Evolutionary conservation across 2,797 vertebrate species (phyloP), one percentile per base, ranked within the genome.

Genomic region (Schizopygopsis malacanthus): DNA sequence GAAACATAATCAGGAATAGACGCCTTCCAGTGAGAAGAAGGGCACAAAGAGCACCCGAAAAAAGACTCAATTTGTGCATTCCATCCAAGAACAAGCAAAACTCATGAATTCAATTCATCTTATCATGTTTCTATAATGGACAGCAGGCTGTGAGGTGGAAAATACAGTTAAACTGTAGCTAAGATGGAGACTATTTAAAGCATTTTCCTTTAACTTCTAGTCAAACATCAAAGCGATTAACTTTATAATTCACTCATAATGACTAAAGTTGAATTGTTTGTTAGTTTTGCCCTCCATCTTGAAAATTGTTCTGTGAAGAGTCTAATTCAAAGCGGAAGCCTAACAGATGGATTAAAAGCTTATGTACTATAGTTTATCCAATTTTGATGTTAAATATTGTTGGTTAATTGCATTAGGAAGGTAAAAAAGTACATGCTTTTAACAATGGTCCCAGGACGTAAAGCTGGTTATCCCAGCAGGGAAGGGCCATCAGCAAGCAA

Each of bases 71-170:
- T 80, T 79, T 84, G 45, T 81, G 43, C 70, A 82, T 73, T 85
- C n/a, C 86, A 33, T 85, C 70, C 7, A 52, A 39, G 43, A 71
- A 54, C 54, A 80, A 85, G 28, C 39, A 39, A 79, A 84, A 71
- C 33, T 72, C 71, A 79, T 76, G 90, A 91, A 91, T 89, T 25
- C 84, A 91, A 88, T 91, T 92, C 45, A 89, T 87, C 84, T 87
- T 82, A 91, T 91, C 89, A 84, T 50, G 88, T 16, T 86, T 65
- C 83, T 87, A 86, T 82, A 90, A 89, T 86, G 72, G 45, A 90
- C 85, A 82, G 73, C 75, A 89, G 80, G n/a, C n/a, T n/a, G n/a
- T n/a, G n/a, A n/a, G 89, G 85, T 81, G 18, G 77, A 65, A 90
- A 86, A 89, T 81, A 72, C 65, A 73, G 84, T 82, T 87, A 70